Evolutionary conservation across 1,140 invertebrate genomes (phyloP).

Genomic region (Drosophila prosaltans): DNA sequence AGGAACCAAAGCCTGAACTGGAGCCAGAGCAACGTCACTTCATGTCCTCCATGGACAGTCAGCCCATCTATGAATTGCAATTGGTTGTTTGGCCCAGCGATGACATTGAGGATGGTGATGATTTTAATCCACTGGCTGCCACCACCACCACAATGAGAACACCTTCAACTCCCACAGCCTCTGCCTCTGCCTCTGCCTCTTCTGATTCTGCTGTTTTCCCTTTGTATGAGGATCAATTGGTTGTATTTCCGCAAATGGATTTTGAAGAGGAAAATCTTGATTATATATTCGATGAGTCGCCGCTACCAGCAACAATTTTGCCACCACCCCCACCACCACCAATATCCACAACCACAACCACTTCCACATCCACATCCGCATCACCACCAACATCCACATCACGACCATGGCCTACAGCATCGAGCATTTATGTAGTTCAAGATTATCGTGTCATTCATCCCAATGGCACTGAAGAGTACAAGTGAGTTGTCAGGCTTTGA

Average conservation of each 20-base stretch:
- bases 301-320: constrained; percentile 2
- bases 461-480: constrained; percentile 72
- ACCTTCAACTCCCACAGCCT: constrained; percentile 32
- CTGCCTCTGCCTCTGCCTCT: constrained; percentile 5
- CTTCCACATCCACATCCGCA: background rate
- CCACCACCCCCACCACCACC: background rate
- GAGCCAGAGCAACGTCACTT: constrained; percentile 48
- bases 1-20: constrained; percentile 6
- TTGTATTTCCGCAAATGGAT: constrained; percentile 78
- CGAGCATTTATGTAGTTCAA: constrained; percentile 59
- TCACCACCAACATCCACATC: constrained; percentile 21
- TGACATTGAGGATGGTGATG: constrained; percentile 64
- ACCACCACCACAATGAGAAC: constrained; percentile 25
- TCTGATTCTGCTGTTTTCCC: constrained; percentile 33
- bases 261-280: constrained; percentile 78
- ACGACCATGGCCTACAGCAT: constrained; percentile 17
- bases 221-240: constrained; percentile 78
- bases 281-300: constrained; percentile 70
- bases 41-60: constrained; percentile 49
- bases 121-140: constrained; percentile 29
- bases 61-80: constrained; percentile 80
- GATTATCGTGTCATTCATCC: constrained; percentile 64
- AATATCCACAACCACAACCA: background rate
- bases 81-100: constrained; percentile 77
- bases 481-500: constrained; percentile 39